Evolutionary conservation across 2,113 vertebrate genomes (phyloP).

Genomic region (Arenaria interpres): DNA sequence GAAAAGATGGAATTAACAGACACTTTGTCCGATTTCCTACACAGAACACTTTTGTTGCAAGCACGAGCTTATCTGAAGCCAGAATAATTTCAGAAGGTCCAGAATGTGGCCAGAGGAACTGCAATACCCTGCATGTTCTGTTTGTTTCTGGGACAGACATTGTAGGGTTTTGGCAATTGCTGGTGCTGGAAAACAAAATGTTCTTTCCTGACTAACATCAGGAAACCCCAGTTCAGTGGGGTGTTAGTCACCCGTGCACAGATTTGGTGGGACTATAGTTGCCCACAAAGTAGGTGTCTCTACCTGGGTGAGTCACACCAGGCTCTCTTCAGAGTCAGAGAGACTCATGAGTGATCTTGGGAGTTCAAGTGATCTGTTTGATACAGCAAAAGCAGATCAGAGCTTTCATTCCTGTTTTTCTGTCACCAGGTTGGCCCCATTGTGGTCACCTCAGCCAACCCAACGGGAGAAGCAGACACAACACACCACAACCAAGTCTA

Average conservation of each 20-base stretch:
- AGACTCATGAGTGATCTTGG: not conserved
- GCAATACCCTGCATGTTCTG: not conserved
- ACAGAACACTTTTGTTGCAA: accelerated
- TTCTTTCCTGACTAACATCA: not conserved
- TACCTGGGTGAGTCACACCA: not conserved
- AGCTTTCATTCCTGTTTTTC: not conserved
- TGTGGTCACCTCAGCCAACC: slow-evolving; percentile 89
- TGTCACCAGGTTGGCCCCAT: slow-evolving; percentile 85
- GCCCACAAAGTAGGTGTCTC: not conserved
- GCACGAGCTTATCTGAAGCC: not conserved
- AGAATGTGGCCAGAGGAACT: not conserved
- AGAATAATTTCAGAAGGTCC: not conserved
- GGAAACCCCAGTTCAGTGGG: not conserved
- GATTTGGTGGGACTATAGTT: not conserved
- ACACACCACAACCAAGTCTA: slow-evolving; percentile 93
- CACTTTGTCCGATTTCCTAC: not conserved
- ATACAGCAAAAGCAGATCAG: not conserved
- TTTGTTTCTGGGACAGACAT: not conserved
- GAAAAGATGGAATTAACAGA: not conserved
- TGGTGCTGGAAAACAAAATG: not conserved
- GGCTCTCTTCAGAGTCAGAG: not conserved
- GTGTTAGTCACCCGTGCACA: accelerated
- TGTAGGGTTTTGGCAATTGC: not conserved
- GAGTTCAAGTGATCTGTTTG: not conserved
- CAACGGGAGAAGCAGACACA: slow-evolving; percentile 90